Evolutionary conservation across 2,797 vertebrate species (phyloP).

Genomic region (Syncerus caffer): DNA sequence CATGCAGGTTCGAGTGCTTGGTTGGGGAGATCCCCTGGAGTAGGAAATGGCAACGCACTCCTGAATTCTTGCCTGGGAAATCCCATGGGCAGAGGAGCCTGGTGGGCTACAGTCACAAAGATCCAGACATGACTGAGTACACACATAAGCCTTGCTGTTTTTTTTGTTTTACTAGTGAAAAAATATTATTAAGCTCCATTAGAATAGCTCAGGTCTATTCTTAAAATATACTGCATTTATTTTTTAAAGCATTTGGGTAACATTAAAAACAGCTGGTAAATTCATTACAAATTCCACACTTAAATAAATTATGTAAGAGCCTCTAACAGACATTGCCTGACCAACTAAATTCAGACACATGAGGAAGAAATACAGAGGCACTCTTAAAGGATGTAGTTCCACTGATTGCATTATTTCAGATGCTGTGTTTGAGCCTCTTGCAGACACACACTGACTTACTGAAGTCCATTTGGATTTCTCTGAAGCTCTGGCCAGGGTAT

Average conservation of each 20-base stretch:
- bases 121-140: background rate
- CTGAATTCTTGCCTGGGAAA: background rate
- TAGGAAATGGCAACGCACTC: background rate
- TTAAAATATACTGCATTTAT: background rate
- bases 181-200: background rate
- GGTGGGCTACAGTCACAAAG: background rate
- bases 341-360: conserved; percentile 5
- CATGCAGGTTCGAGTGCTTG: background rate
- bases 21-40: background rate
- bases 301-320: background rate
- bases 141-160: background rate
- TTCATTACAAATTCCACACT: background rate
- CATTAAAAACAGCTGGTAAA: conserved; percentile 30
- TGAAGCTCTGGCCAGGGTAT: background rate
- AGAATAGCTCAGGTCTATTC: background rate
- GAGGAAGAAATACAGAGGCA: background rate
- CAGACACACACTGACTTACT: background rate
- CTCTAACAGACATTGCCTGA: background rate
- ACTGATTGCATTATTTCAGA: background rate
- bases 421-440: background rate
- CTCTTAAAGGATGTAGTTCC: background rate
- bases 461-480: background rate
- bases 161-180: background rate
- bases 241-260: conserved; percentile 37
- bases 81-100: background rate